Evolutionary conservation across 2,888 invertebrate species (phyloP), one percentile per base, ranked within the genome.

Genomic region (Tetranychus piercei): DNA sequence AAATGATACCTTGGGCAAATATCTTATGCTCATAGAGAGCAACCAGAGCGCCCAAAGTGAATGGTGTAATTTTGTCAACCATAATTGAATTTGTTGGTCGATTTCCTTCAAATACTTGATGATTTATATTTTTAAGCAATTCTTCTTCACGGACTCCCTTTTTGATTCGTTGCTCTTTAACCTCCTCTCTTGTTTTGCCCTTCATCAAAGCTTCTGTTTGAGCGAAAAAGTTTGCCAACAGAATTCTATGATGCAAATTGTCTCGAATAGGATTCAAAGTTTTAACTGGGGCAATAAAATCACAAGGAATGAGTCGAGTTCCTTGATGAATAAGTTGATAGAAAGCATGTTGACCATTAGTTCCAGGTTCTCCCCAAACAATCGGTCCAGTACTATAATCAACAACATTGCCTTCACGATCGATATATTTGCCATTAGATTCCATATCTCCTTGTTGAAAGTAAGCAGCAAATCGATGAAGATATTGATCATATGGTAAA

Each of bases 361-460:
- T 99, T 23, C 99, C 99, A 0, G 99, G 96, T 84, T 99, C 97
- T 74, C 99, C 99, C 94, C 94, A 95, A 74, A 92, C 90, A 77
- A 93, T 89, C 75, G 92, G 92, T 0, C 92, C 86, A 8, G 86
- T 86, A n/a, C 80, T 80, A 79, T 86, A 85, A 77, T 82, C 80
- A 6, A 86, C 85, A 15, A n/a, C 73, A 45, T 80, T 76, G 4
- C 85, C 85, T 77, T 79, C 81, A 70, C 84, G 80, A 1, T 84
- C 85, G 1, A 86, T 85, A 80, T 84, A 87, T 84, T 99, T 99
- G 77, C 99, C 99, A 83, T 99, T 99, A 78, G 94, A 94, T 84
- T 99, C 99, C 99, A 99, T 97, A 81, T 97, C 97, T 5, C 96
- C 96, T 85, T 99, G 99, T 84, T 99, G 99, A 86, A 99, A 97